These are phyloP conservation scores for Chascanopsetta lugubris DNA, from an alignment of 2,113 vertebrate species.

Conservation along the genomic window DNA sequence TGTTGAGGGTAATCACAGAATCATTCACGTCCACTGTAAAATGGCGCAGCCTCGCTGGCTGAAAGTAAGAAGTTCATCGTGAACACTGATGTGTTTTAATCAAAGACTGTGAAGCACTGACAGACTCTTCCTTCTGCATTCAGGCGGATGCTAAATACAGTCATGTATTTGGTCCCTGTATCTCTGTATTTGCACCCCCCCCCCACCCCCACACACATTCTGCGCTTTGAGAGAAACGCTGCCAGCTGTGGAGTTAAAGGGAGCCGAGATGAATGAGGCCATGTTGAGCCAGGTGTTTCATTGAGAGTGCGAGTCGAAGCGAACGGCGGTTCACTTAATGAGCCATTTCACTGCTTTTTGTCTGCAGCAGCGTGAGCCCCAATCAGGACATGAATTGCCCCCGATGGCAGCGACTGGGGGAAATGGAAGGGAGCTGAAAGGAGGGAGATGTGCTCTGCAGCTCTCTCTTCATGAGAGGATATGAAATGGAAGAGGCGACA, in stretches of 20 bases:
- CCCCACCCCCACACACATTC: conserved; percentile 20
- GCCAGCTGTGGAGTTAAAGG: conserved; percentile 56
- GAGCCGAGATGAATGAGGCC: conserved; percentile 64
- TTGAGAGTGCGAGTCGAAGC: conserved; percentile 54
- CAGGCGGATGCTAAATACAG: neutral
- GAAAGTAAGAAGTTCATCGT: too few species aligned
- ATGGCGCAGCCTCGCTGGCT: too few species aligned
- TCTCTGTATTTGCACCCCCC: conserved; percentile 10
- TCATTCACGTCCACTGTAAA: too few species aligned
- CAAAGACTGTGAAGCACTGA: too few species aligned
- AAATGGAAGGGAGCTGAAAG: conserved; percentile 34
- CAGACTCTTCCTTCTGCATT: too few species aligned
- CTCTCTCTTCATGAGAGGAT: conserved; percentile 15
- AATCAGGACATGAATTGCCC: conserved; percentile 59
- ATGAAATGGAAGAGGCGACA: conserved; percentile 36
- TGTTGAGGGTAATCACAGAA: too few species aligned
- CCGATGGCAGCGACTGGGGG: conserved; percentile 40
- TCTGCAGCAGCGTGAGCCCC: conserved; percentile 50
- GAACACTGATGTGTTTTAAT: too few species aligned
- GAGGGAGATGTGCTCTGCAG: conserved; percentile 19
- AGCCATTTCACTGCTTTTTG: conserved; percentile 67
- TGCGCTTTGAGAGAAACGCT: conserved; percentile 38
- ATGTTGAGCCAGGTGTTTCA: conserved; percentile 67
- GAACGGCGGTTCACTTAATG: conserved; percentile 52
- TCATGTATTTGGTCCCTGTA: conserved; percentile 17